Base-by-base conservation (phyloP, 2,888 invertebrate species). In the Suillia variegata region DNA sequence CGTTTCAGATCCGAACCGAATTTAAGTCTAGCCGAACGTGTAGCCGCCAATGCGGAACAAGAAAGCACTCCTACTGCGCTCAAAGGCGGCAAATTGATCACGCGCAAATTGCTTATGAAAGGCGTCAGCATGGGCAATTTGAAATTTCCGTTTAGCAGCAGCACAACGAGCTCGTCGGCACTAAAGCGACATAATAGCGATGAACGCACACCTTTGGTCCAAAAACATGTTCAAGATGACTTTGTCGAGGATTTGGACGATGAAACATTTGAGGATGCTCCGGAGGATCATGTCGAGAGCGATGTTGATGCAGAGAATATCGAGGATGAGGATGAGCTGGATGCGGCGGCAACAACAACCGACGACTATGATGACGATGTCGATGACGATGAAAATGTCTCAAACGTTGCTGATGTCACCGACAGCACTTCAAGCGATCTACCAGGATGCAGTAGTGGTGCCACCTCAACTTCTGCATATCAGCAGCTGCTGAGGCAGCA, bases 91-190 rank as follows among this genome's bases (percentile, higher is more conserved):
- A 72, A 71, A 54, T 74, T 71, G 0, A 61, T 78, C 4, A 77
- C 77, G 4, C 73, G 76, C 5, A 79, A 10, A 26, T 6, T 78
- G 55, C 64, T 82, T 26, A 77, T 81, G 62, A 82, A 81, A 58
- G 81, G 82, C 12, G 80, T 81, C 2, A 82, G 82, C 65, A 80
- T 82, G 80, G 78, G 77, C 2, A 81, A 82, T 63, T 67, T 82
- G 17, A 75, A 74, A 20, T 76, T 78, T 62, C 74, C 80, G 3
- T 78, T 80, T 63, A 73, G 70, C 57, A 76, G n/a, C n/a, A n/a
- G n/a, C n/a, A n/a, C n/a, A n/a, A n/a, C n/a, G n/a, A n/a, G 78
- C 0, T 74, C 75, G 0, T 70, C 78, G 2, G 67, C 75, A 1
- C 58, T 77, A 0, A 74, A 70, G 22, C 63, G 74, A 0, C 71